Base-by-base conservation (phyloP, 1,140 invertebrate species). In the Sycobia sp. region DNA sequence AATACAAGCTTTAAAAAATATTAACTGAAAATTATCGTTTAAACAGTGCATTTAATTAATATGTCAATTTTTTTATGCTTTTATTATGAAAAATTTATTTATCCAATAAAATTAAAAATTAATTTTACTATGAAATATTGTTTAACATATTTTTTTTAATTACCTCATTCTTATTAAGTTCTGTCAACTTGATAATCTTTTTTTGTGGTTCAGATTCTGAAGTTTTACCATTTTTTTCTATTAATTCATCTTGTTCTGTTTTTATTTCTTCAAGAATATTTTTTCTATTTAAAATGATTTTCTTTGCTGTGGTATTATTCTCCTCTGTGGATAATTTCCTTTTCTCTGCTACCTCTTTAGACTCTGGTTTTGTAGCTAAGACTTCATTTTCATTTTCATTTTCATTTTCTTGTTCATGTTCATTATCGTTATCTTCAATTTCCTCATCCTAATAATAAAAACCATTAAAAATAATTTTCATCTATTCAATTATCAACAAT, bases 231-330 rank as follows among this genome's bases (percentile, higher is more conserved):
- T 69, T 54, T 29, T 65, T 65, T 13, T 58, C 70, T 34, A 76
- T 70, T 16, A 66, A 65, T 32, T 73, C 67, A 36, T 73, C 70
- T 8, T 65, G 50, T 10, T 75, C 73, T 9, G 71, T 67, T 60
- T 80, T 77, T 1, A 76, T 69, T 61, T 83, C 77, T 64, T 83
- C 81, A 18, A 84, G 75, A n/a, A 85, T 82, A 56, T 83, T 77
- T 66, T 86, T 86, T 58, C 90, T 84, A 67, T 91, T 91, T 1
- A 91, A 71, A 20, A 91, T 83, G 56, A 89, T 81, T 74, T 87
- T 88, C 67, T 88, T 88, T 1, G 76, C 50, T 64, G 70, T 71
- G 14, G 59, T 49, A n/a, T 69, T 71, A 49, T 71, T 77, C 49
- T 69, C 76, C 7, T 82, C 78, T 23, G 65, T 69, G 1, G 75